Evolutionary conservation across 2,888 invertebrate species (phyloP), one percentile per base, ranked within the genome.

Genomic region (Koerneria pararmatus): DNA sequence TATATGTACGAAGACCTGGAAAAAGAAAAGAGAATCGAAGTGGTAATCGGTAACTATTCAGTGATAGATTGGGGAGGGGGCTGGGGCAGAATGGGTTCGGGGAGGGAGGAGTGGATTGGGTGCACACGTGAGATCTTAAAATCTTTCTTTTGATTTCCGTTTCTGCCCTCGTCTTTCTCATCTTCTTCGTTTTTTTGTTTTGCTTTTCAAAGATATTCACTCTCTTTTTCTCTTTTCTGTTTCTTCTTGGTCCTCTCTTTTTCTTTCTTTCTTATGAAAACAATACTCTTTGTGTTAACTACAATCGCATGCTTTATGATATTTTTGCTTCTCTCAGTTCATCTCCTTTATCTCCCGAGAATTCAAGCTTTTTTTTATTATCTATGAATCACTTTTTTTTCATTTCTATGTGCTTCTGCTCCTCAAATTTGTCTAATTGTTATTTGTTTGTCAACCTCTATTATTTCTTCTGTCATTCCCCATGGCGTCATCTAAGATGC

Each of bases 161-260:
- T 53, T 61, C 49, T 37, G 35, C 49, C 46, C 31, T 22, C 32
- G 29, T 11, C 19, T n/a, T 37, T 48, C 46, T n/a, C 46, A 22
- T 58, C 58, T 22, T n/a, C 22, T 34, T 48, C 27, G 29, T 29
- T 60, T 19, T 61, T 31, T 49, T 61, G 34, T 56, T 34, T 56
- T 49, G n/a, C 49, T 53, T 35, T 63, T 41, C 37, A 41, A 15
- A 53, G 22, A 63, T 27, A 53, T 37, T 41, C 19, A 11, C 37
- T 11, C 37, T 31, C 58, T 67, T 61, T 51, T 41, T 58, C 54
- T 49, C 35, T 57, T 62, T n/a, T 53, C 29, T 41, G 54, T 41
- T 31, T 31, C 4, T 66, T 46, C 58, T 56, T 67, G 56, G 62
- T 67, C 24, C 37, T 60, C 32, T 49, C 56, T 51, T 53, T 65